Evolutionary conservation across 1,140 invertebrate genomes (phyloP), one percentile per base, ranked within the genome.

Genomic region (Dreissena polymorpha): DNA sequence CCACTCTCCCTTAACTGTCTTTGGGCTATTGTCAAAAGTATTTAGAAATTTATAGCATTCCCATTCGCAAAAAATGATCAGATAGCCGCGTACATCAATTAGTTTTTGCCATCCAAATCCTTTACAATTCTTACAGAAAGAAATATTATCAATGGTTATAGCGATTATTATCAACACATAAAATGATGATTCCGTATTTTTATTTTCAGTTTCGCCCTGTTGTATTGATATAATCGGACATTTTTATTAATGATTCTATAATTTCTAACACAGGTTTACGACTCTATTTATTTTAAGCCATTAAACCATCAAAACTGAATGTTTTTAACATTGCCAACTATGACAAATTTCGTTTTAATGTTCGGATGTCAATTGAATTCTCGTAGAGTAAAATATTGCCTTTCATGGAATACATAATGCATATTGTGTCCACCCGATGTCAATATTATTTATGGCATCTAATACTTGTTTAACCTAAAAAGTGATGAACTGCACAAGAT

Each of bases 261-360:
- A 60, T 60, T 60, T 60, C 21, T 39, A 39, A 60, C 21, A 60
- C 57, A 60, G 12, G 16, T 18, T 60, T 60, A 60, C 21, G 57
- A 60, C 57, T 60, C 21, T 60, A 60, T 60, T 23, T 23, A 23
- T 60, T 39, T 39, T 39, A 5, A 39, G 39, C 39, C 39, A 39
- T 39, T 39, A 39, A 39, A 39, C 39, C 8, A 39, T 39, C 39
- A 39, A 39, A 39, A 39, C 3, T 39, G 39, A 39, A 39, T 39
- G 39, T 39, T 39, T 39, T 39, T 39, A 2, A 49, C 8, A 49
- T 50, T 7, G 29, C 29, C 57, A 68, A 75, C 39, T 75, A 39
- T 75, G 73, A 75, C 73, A 75, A 75, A 75, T 75, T 75, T 29
- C 1, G 7, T 65, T 75, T 75, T 75, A 75, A 75, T 65, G 73